These are phyloP conservation scores for Oscheius sp. DNA, from an alignment of 2,888 invertebrate genomes.

Conservation along the genomic window DNA sequence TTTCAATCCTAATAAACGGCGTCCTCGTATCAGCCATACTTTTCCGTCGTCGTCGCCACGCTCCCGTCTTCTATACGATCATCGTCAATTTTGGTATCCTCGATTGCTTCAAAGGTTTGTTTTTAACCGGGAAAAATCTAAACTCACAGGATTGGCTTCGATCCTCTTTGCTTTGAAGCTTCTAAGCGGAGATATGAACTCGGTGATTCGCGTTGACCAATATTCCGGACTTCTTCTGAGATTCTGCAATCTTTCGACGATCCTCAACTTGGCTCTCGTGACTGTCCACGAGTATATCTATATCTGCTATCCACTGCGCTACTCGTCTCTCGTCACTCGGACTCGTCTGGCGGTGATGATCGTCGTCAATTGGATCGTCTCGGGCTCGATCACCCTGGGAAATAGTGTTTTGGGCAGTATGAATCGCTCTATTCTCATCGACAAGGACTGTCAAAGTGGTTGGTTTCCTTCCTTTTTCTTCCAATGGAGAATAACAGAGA, in stretches of 20 bases:
- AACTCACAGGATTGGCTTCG: slow-evolving; percentile 39
- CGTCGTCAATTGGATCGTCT: slow-evolving; percentile 39
- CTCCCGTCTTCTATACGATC: slow-evolving; percentile 60
- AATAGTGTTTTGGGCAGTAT: slow-evolving; percentile 42
- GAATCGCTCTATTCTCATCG: slow-evolving; percentile 45
- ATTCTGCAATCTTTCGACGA: slow-evolving; percentile 55
- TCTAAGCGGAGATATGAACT: slow-evolving; percentile 47
- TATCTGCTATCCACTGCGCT: slow-evolving; percentile 58
- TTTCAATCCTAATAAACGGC: slow-evolving; percentile 46
- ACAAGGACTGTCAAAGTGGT: slow-evolving; percentile 43
- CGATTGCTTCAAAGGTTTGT: slow-evolving; percentile 55
- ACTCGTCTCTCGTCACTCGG: slow-evolving; percentile 51
- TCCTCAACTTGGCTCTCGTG: slow-evolving; percentile 60
- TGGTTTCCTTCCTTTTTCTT: background rate
- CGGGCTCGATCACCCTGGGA: slow-evolving; percentile 41
- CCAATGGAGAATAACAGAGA: no score
- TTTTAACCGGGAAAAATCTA: background rate
- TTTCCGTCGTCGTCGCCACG: slow-evolving; percentile 37
- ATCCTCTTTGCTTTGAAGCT: slow-evolving; percentile 52
- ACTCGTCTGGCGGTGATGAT: slow-evolving; percentile 40
- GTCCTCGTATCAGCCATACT: slow-evolving; percentile 41
- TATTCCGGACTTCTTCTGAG: slow-evolving; percentile 45
- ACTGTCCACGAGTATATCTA: slow-evolving; percentile 62
- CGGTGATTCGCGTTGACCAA: slow-evolving; percentile 47
- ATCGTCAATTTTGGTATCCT: slow-evolving; percentile 60